These are phyloP conservation scores for Platanista minor DNA, from an alignment of 2,113 vertebrate species.

Conservation along the genomic window DNA sequence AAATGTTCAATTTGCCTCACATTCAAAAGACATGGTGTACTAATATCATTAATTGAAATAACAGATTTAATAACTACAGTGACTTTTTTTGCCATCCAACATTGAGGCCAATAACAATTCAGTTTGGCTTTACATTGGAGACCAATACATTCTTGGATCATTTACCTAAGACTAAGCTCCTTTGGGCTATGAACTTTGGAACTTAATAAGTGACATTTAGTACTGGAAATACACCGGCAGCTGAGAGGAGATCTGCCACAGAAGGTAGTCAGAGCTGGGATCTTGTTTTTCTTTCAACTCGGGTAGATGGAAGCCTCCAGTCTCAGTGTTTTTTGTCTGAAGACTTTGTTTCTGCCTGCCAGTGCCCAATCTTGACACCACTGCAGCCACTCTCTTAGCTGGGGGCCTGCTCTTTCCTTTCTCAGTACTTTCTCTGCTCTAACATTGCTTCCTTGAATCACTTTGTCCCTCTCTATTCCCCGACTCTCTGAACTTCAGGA, in stretches of 20 bases:
- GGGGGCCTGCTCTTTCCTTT: not conserved
- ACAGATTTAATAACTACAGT: slow-evolving; percentile 18
- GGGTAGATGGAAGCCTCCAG: not conserved
- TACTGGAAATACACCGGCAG: not conserved
- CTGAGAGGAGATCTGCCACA: not conserved
- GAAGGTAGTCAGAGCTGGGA: not conserved
- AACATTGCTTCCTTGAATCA: not conserved
- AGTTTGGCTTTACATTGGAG: slow-evolving; percentile 30
- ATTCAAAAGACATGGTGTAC: not conserved
- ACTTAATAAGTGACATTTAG: not conserved
- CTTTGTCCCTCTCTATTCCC: not conserved
- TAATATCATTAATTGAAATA: slow-evolving; percentile 2
- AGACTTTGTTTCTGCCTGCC: slow-evolving; percentile 17
- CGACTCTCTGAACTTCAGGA: not conserved
- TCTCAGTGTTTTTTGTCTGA: not conserved
- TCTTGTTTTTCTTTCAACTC: slow-evolving; percentile 22
- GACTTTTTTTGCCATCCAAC: not conserved
- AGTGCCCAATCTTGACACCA: not conserved
- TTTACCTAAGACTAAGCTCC: not conserved
- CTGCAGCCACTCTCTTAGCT: not conserved
- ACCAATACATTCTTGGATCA: slow-evolving; percentile 45
- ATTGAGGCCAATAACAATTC: slow-evolving; percentile 26
- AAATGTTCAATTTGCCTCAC: not conserved
- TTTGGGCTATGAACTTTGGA: slow-evolving; percentile 46
- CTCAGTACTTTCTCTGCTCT: slow-evolving; percentile 4